Evolutionary conservation across 1,140 invertebrate genomes (phyloP).

Genomic region (Lanistes nyassanus): DNA sequence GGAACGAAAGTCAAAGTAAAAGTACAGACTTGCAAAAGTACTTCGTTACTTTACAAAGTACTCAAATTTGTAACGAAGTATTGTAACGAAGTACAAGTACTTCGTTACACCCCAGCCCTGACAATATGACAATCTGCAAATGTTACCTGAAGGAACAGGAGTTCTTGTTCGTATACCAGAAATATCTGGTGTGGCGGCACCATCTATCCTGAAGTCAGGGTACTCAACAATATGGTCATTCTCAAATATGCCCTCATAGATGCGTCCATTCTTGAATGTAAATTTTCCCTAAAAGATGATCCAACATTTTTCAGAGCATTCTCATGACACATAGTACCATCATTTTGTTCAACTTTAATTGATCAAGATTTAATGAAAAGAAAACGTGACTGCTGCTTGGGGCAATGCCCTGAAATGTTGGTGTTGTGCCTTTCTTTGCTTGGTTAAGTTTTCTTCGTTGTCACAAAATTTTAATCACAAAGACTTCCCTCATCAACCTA

Average conservation of each 20-base stretch:
- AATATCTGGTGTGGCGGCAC: conserved; percentile 59
- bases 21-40: too few relatives aligned
- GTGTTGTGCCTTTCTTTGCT: too few relatives aligned
- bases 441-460: too few relatives aligned
- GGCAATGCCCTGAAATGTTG: too few relatives aligned
- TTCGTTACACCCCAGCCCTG: too few relatives aligned
- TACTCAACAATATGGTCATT: conserved; percentile 65
- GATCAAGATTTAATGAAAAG: background rate
- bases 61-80: too few relatives aligned
- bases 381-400: too few relatives aligned
- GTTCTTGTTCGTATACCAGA: conserved; percentile 60
- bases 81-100: too few relatives aligned
- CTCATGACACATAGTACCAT: background rate
- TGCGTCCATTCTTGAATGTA: conserved; percentile 66
- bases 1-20: too few relatives aligned
- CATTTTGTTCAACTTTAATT: background rate
- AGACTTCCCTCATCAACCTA: background rate
- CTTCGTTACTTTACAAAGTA: too few relatives aligned
- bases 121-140: too few relatives aligned
- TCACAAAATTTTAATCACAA: background rate
- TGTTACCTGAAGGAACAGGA: conserved; percentile 57
- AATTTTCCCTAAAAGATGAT: conserved; percentile 63
- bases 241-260: conserved; percentile 67
- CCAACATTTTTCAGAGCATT: conserved; percentile 3
- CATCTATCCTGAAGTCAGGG: conserved; percentile 63